Evolutionary conservation across 2,113 vertebrate genomes (phyloP).

Genomic region (Leiothrix lutea): DNA sequence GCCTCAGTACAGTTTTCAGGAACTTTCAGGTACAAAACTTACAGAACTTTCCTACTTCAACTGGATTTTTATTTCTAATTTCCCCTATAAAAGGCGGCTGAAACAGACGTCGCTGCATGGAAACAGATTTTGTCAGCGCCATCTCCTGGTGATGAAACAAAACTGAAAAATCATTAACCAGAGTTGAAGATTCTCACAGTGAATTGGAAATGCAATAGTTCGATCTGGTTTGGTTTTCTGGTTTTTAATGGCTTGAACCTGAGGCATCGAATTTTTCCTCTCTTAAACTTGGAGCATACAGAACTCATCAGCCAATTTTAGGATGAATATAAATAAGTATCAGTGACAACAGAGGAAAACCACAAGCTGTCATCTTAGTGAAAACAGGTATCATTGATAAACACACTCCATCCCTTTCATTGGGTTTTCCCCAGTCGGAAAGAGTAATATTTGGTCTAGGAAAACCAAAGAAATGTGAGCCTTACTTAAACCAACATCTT

Average conservation of each 20-base stretch:
- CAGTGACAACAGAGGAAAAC: neutral
- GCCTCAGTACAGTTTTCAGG: neutral
- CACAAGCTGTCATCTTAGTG: neutral
- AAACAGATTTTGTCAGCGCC: constrained; percentile 64
- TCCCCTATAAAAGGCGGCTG: neutral
- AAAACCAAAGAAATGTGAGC: neutral
- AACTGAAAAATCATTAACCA: constrained; percentile 22
- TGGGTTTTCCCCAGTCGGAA: neutral
- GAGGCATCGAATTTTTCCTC: neutral
- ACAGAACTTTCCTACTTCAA: neutral
- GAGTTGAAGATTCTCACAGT: neutral
- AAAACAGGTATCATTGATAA: neutral
- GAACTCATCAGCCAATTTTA: neutral
- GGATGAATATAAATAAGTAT: neutral
- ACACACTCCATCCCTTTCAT: neutral
- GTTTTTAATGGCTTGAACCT: neutral
- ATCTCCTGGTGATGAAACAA: constrained; percentile 69
- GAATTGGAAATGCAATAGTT: neutral
- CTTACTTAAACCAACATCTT: neutral
- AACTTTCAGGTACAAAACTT: neutral
- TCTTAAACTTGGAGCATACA: neutral
- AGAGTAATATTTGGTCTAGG: neutral
- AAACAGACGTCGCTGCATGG: neutral
- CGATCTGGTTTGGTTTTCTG: neutral
- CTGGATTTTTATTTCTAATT: neutral